A percentile compares a stretch with the other conserved stretches of the same genome.
phyloP scores from a whole-genome alignment of 2,113 vertebrate species.

The Oenanthe oenanthe region DNA sequence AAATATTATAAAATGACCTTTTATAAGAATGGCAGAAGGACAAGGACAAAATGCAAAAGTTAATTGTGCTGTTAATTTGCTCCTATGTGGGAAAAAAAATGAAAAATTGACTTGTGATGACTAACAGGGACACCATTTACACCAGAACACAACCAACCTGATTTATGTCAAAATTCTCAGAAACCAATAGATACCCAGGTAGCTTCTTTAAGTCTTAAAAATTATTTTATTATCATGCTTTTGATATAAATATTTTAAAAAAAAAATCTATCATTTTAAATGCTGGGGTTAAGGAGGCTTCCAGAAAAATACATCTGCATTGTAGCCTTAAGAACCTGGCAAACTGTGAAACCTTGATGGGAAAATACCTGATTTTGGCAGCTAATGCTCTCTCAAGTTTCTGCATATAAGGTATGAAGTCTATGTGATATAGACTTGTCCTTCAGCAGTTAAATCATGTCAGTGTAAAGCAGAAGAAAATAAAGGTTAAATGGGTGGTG shows the following conservation, averaged over 20 bases:
- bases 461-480: background rate
- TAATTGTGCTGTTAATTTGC: background rate
- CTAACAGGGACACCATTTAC: background rate
- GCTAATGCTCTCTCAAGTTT: background rate
- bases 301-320: background rate
- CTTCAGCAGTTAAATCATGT: background rate
- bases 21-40: background rate
- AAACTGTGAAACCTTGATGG: background rate
- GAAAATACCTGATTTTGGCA: background rate
- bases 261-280: background rate
- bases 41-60: background rate
- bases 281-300: fast-evolving
- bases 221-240: background rate
- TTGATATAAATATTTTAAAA: background rate
- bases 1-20: background rate
- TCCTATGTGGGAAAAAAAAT: background rate
- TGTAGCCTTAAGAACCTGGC: background rate
- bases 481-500: background rate
- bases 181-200: background rate
- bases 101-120: background rate
- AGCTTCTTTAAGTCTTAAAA: background rate
- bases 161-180: background rate
- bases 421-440: background rate
- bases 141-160: background rate
- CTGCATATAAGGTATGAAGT: background rate